Evolutionary conservation across 2,888 invertebrate species (phyloP).

Genomic region (Leucophenga maculata): DNA sequence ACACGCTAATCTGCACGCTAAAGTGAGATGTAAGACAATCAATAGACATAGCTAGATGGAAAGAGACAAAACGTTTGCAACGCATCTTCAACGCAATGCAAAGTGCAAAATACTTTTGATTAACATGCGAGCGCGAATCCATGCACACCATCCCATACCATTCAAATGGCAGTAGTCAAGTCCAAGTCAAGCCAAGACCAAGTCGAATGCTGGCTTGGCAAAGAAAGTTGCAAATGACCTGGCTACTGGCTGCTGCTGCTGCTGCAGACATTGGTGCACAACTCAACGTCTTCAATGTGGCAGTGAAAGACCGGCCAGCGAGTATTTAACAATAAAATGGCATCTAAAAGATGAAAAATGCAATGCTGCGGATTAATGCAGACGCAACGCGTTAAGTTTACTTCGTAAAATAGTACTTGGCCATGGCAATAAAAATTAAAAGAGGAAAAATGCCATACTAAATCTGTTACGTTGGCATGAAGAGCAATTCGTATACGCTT

Average conservation of each 20-base stretch:
- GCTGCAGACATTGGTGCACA: not conserved
- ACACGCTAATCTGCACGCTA: constrained; percentile 11
- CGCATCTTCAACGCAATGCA: not conserved
- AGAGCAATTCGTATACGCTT: too few species aligned
- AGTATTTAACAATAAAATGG: constrained; percentile 17
- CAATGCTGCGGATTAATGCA: constrained; percentile 19
- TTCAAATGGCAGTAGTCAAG: too few species aligned
- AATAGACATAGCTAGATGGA: too few species aligned
- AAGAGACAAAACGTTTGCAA: not conserved
- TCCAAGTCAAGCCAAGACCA: too few species aligned
- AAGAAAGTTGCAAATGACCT: constrained; percentile 25
- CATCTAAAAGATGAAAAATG: constrained; percentile 25
- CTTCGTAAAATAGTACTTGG: not conserved
- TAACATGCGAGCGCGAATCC: constrained; percentile 9
- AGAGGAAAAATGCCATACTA: not conserved
- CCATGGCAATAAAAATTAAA: constrained; percentile 14
- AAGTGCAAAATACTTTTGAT: constrained; percentile 21
- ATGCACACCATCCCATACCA: too few species aligned
- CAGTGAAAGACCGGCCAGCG: not conserved
- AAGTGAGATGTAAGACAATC: not conserved
- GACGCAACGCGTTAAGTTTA: not conserved
- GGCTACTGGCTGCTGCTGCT: constrained; percentile 11
- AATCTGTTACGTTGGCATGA: not conserved
- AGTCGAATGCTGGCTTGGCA: too few species aligned
- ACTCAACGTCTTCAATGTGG: too few species aligned